These are phyloP conservation scores for zebrafish (Danio rerio) DNA, from an alignment of 2,113 vertebrate genomes.

Conservation along the genomic window GRCz12tu NC_133198.1:31934001-31934500, in stretches of 20 bases:
- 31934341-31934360: slow-evolving; percentile 72
- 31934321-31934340: slow-evolving; percentile 5
- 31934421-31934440: slow-evolving; percentile 95
- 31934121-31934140: too few species aligned
- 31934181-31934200: too few species aligned
- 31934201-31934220: background rate
- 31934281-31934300: background rate
- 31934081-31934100: too few species aligned
- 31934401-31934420: slow-evolving; percentile 74
- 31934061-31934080: too few species aligned
- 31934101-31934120: too few species aligned
- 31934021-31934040: too few species aligned
- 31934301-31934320: slow-evolving; percentile 50
- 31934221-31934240: background rate
- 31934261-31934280: background rate
- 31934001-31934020: too few species aligned
- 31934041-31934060: too few species aligned
- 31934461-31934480: slow-evolving; percentile 99
- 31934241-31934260: background rate
- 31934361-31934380: slow-evolving; percentile 74
- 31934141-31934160: too few species aligned
- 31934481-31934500: slow-evolving; percentile 99
- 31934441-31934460: slow-evolving; percentile 99
- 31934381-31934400: slow-evolving; percentile 77
- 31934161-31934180: too few species aligned